phyloP scores from a whole-genome alignment of 2,113 vertebrate genomes.

The Spea bombifrons region DNA sequence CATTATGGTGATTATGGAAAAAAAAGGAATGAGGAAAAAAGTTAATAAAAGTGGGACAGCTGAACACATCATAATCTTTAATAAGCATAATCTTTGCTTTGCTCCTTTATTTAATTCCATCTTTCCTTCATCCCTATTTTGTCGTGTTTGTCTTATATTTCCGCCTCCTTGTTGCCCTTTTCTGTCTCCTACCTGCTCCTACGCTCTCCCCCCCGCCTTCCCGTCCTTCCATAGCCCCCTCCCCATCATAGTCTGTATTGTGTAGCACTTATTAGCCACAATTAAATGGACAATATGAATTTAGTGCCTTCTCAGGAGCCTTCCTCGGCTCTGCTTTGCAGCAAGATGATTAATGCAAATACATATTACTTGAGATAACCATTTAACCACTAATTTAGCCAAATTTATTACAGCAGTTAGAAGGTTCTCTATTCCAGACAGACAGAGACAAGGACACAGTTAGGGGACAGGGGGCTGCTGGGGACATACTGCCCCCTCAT shows the following conservation, averaged over 20 bases:
- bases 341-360: constrained; percentile 98
- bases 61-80: too few species aligned
- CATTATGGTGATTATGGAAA: too few species aligned
- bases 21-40: too few species aligned
- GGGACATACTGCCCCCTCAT: constrained; percentile 83
- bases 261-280: constrained; percentile 89
- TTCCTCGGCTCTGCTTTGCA: constrained; percentile 88
- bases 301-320: constrained; percentile 82
- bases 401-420: constrained; percentile 94
- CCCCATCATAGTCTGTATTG: constrained; percentile 80
- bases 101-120: too few species aligned
- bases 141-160: background rate
- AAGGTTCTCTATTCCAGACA: constrained; percentile 79
- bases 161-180: background rate
- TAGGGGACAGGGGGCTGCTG: constrained; percentile 60
- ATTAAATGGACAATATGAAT: constrained; percentile 97
- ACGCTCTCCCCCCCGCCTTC: constrained; percentile 28
- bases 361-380: constrained; percentile 99
- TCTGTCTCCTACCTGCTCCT: background rate
- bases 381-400: constrained; percentile 99
- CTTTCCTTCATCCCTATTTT: too few species aligned
- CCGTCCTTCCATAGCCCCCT: constrained; percentile 50
- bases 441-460: constrained; percentile 82
- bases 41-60: too few species aligned
- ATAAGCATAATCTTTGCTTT: too few species aligned